Base-by-base conservation (phyloP, 2,888 invertebrate genomes). In the Periphyllus acericola region DNA sequence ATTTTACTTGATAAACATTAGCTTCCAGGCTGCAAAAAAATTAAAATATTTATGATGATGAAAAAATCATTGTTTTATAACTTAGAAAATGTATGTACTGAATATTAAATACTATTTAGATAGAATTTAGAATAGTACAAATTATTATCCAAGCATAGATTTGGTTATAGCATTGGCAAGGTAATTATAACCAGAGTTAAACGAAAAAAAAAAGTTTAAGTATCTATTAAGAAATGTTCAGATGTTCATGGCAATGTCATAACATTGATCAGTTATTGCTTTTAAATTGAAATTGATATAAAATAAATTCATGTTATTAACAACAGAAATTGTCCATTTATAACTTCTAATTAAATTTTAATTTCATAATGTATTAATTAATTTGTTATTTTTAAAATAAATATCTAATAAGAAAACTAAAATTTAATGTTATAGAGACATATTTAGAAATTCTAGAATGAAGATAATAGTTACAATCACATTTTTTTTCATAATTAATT, bases 1-100 rank as follows among this genome's bases (percentile, higher is more conserved):
- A 94, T 91, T 95, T 95, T 89, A 97, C 94, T 91, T 94, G 92
- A 89, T 92, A 91, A 11, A 92, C 92, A 76, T 92, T 92, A 83
- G 94, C 92, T 89, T 93, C 92, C 90, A 94, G 91, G 89, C 93
- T 93, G 90, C 84, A 91, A 91, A 89, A 88, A 40, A 72, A 68
- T 29, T 29, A 11, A 68, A 68, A 25, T 68, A 29, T 29, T 29
- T 68, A 29, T 68, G 68, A 68, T 68, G 6, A 11, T 66, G n/a
- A 4, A n/a, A 66, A 19, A n/a, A 14, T 46, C 14, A 14, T 14
- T 2, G 29, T 68, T 68, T 68, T 68, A n/a, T 1, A n/a, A 68
- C 6, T 68, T n/a, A 60, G n/a, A n/a, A 60, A 21, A n/a, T 25
- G 19, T 74, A 34, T 55, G 46, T 46, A 46, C 5, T 21, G 21